Evolutionary conservation across 2,797 vertebrate genomes (phyloP).

Genomic region (Orestias chungarensis): DNA sequence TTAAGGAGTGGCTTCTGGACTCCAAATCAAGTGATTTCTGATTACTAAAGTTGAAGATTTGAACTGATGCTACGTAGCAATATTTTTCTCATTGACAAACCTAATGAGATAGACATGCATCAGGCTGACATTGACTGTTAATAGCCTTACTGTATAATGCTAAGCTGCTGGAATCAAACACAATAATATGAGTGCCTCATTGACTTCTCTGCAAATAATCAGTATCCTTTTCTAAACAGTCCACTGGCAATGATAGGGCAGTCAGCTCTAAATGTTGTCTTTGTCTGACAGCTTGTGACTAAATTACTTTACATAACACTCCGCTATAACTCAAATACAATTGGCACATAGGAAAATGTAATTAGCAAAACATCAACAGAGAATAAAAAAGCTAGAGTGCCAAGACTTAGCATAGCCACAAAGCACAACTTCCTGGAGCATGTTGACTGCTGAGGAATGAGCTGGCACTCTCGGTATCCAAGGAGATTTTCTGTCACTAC

Average conservation of each 20-base stretch:
- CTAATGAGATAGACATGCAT: conserved; percentile 47
- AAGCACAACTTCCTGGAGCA: conserved; percentile 28
- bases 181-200: conserved; percentile 20
- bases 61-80: conserved; percentile 52
- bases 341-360: conserved; percentile 26
- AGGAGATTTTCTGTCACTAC: conserved; percentile 38
- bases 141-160: conserved; percentile 27
- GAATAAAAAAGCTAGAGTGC: conserved; percentile 24
- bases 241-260: conserved; percentile 27
- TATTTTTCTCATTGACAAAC: conserved; percentile 44
- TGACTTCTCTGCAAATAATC: conserved; percentile 31
- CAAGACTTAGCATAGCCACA: conserved; percentile 27
- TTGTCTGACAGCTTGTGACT: conserved; percentile 35
- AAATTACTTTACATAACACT: conserved; percentile 29
- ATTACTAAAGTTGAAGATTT: conserved; percentile 71
- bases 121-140: conserved; percentile 48
- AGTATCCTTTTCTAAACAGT: conserved; percentile 19
- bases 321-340: conserved; percentile 33
- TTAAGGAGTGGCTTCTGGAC: not conserved
- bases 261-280: conserved; percentile 24
- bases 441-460: conserved; percentile 24
- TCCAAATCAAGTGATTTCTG: conserved; percentile 41
- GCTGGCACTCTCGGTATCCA: conserved; percentile 22
- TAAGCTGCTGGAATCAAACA: conserved; percentile 33
- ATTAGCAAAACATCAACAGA: conserved; percentile 50